Base-by-base conservation (phyloP, 2,797 vertebrate genomes). In the Erethizon dorsatum region DNA sequence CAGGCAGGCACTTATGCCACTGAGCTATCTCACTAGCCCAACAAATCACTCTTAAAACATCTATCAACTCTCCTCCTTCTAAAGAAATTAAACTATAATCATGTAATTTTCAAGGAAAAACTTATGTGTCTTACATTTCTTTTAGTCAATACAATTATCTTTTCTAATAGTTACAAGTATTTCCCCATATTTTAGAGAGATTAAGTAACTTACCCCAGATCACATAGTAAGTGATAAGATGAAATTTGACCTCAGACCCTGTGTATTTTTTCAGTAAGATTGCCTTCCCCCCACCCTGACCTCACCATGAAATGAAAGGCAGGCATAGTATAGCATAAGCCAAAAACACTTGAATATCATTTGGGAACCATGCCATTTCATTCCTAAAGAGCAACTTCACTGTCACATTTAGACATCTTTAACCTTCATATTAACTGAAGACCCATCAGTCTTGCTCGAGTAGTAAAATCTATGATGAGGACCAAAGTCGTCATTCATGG, bases 331-430 rank as follows among this genome's bases (percentile, higher is more conserved):
- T 6, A 79, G 9, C 6, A 73, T 50, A 15, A 95, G 33, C 17
- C 11, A 52, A 37, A 63, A 90, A 95, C 0, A 57, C 47, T 57
- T 71, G 71, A 56, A 26, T 31, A 33, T 52, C 73, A 65, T 24
- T 71, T 45, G 12, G 88, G 20, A 88, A 90, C 26, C 15, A 45
- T 24, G 24, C 77, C 6, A 71, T 79, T 56, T 79, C 47, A 83
- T 84, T 71, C 37, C 73, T 63, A 20, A 95, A 95, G 67, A 63
- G 67, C 28, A 95, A 61, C 67, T 54, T 95, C 47, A 63, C 14
- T 90, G 18, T 63, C 41, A 45, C 47, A 22, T 83, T 90, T 41
- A 91, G 59, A 87, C 78, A 56, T 59, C 1, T 6, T 47, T 73
- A 26, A 79, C 5, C 6, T 56, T 50, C 78, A n/a, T 28, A 14